Percentiles rank a stretch among this genome's conserved stretches.
phyloP scores from a whole-genome alignment of 2,113 vertebrate genomes.

The Psophia crepitans region DNA sequence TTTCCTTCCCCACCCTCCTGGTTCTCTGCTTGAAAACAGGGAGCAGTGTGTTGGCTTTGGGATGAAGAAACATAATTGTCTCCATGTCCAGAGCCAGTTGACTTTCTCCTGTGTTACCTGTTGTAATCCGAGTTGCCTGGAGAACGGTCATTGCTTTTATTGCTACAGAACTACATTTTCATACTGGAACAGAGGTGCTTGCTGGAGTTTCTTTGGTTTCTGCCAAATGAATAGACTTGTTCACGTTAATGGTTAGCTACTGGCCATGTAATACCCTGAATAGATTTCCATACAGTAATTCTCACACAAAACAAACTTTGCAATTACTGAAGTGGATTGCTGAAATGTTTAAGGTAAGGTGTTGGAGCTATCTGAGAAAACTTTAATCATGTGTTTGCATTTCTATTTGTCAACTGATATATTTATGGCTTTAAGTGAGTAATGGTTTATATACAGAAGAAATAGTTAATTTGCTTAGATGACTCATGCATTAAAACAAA shows the following conservation, averaged over 20 bases:
- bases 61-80: not conserved
- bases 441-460: slow-evolving; percentile 13
- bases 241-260: not conserved
- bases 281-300: not conserved
- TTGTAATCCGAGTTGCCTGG: not conserved
- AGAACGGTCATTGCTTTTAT: not conserved
- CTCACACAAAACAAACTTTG: not conserved
- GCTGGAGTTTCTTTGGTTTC: not conserved
- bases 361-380: not conserved
- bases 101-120: not conserved
- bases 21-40: not conserved
- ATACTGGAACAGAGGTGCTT: not conserved
- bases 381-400: not conserved
- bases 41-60: not conserved
- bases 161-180: not conserved
- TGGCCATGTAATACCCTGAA: not conserved
- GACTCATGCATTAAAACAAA: slow-evolving; percentile 4
- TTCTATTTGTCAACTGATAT: not conserved
- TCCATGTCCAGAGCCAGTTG: not conserved
- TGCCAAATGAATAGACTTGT: not conserved
- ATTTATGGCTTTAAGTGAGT: slow-evolving; percentile 11
- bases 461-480: slow-evolving; percentile 31
- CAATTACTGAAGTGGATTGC: not conserved
- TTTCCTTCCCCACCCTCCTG: not conserved
- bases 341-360: not conserved